Evolutionary conservation across 2,113 vertebrate genomes (phyloP).

Genomic region (Aix galericulata): DNA sequence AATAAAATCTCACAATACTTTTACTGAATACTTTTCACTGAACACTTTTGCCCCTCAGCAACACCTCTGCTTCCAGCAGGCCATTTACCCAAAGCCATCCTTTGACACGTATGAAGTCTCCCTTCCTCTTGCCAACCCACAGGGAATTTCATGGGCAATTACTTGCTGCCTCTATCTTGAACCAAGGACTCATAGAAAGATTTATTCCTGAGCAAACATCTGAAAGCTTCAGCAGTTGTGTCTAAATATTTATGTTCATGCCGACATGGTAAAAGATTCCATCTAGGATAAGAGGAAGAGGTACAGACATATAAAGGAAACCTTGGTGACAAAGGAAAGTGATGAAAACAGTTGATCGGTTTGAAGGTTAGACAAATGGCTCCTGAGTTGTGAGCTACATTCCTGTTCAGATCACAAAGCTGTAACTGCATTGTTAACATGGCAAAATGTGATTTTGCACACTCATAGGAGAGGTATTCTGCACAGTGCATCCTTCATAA

Average conservation of each 20-base stretch:
- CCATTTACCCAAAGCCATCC: background rate
- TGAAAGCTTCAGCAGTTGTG: background rate
- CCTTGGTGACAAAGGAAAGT: background rate
- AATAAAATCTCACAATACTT: background rate
- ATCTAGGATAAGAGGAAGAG: background rate
- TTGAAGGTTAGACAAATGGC: conserved; percentile 5
- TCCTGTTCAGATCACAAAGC: background rate
- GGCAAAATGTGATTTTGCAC: conserved; percentile 4
- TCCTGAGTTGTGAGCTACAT: background rate
- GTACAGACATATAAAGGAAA: conserved; percentile 23
- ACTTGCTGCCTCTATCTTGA: conserved; percentile 22
- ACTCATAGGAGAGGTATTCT: background rate
- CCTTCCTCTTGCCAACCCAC: background rate
- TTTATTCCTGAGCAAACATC: conserved; percentile 49
- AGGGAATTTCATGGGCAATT: conserved; percentile 28
- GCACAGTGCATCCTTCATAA: conserved; percentile 13
- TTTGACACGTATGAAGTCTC: background rate
- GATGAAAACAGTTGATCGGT: background rate
- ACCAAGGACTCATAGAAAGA: conserved; percentile 32
- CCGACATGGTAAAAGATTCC: background rate
- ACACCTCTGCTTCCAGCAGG: background rate
- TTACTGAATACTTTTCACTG: background rate
- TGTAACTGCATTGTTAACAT: conserved; percentile 14
- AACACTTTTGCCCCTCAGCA: background rate
- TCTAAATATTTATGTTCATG: conserved; percentile 31